Evolutionary conservation across 2,113 vertebrate species (phyloP).

Genomic region (Cyprinodon variegatus): DNA sequence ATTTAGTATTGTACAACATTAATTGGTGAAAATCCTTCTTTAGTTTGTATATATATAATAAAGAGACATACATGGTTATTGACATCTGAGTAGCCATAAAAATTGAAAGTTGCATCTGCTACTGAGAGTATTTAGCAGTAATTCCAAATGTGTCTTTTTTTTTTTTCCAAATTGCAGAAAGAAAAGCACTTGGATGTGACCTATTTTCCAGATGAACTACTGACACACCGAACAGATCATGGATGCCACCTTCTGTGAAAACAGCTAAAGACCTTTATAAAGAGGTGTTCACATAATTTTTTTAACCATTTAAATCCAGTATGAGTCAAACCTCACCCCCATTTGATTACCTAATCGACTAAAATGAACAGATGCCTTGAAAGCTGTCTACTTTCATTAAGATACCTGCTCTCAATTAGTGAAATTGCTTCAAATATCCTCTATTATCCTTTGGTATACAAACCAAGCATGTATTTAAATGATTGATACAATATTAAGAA

Average conservation of each 20-base stretch:
- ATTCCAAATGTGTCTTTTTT: background rate
- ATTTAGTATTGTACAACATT: background rate
- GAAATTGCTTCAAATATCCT: background rate
- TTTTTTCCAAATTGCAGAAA: background rate
- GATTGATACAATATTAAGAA: background rate
- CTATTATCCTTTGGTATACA: background rate
- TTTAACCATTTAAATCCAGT: background rate
- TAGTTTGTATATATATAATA: background rate
- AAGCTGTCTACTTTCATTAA: background rate
- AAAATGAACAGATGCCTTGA: background rate
- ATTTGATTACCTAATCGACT: no score
- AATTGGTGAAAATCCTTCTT: background rate
- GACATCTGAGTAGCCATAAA: no score
- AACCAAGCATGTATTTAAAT: constrained; percentile 3
- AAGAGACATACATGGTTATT: background rate
- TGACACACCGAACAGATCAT: background rate
- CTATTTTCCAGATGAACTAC: background rate
- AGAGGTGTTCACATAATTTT: background rate
- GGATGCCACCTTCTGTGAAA: background rate
- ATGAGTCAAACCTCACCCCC: background rate
- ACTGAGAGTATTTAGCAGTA: background rate
- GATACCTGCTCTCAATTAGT: background rate
- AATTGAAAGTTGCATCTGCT: no score
- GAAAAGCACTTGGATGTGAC: background rate
- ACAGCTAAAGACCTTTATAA: background rate